phyloP scores from a whole-genome alignment of 1,140 invertebrate species.

The Pristionchus pacificus region DNA sequence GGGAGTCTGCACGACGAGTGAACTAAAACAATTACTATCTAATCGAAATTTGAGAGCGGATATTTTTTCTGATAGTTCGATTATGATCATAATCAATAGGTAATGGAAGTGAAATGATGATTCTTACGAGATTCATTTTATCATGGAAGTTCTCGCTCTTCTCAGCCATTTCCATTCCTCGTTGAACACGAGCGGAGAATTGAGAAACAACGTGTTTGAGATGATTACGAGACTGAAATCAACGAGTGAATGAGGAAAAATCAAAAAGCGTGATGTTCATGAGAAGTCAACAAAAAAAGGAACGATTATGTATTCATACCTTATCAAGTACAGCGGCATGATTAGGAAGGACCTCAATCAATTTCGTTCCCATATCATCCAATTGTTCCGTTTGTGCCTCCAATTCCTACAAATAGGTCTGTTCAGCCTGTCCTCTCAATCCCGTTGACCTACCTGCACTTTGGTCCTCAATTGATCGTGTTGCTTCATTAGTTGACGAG shows the following conservation, averaged over 20 bases:
- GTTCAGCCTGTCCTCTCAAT: background rate
- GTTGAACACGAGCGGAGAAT: constrained; percentile 11
- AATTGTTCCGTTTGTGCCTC: constrained; percentile 4
- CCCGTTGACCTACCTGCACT: constrained; percentile 5
- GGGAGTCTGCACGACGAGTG: constrained; percentile 17
- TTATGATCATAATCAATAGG: no score
- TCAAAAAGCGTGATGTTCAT: no score
- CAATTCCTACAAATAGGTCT: constrained; percentile 5
- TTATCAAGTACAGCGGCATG: no score
- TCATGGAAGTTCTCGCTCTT: constrained; percentile 21
- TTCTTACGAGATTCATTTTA: constrained; percentile 11
- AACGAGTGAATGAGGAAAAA: no score
- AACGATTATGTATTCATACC: no score
- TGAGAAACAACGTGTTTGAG: background rate
- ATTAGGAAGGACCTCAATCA: constrained; percentile 3
- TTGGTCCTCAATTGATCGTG: constrained; percentile 21
- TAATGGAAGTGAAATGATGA: no score
- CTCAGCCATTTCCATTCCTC: constrained; percentile 11
- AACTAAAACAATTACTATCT: constrained; percentile 67
- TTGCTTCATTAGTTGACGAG: constrained; percentile 22
- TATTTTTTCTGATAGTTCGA: no score
- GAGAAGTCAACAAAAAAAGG: no score
- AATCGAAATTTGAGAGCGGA: no score
- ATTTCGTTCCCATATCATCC: constrained; percentile 4
- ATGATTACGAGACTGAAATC: constrained; percentile 13